Percentiles rank a stretch among this genome's conserved stretches.
phyloP scores from a whole-genome alignment of 2,113 vertebrate species.

The Xiphorhynchus elegans region DNA sequence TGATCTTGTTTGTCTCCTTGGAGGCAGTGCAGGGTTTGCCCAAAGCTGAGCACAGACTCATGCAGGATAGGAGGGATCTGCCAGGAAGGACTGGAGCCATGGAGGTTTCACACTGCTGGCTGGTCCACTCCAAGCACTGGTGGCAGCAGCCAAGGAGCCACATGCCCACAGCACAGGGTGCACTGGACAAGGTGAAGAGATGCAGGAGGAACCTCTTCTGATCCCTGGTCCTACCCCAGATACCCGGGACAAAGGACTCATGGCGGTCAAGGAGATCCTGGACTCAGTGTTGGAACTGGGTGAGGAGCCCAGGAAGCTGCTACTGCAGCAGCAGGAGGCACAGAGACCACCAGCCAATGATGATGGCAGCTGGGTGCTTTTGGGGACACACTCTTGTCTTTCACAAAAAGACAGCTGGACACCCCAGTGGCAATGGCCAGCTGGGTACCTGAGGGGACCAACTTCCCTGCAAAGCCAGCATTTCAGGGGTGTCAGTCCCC shows the following conservation, averaged over 20 bases:
- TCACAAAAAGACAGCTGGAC: background rate
- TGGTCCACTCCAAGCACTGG: background rate
- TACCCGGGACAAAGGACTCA: background rate
- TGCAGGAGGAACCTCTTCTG: background rate
- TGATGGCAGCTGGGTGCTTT: background rate
- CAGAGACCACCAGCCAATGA: background rate
- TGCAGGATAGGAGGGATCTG: background rate
- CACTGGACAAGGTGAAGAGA: rapidly evolving
- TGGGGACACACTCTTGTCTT: background rate
- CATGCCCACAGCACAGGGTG: rapidly evolving
- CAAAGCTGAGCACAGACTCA: background rate
- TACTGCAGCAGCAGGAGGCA: rapidly evolving
- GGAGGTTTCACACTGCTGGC: rapidly evolving
- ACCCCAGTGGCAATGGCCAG: background rate
- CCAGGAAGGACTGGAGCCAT: rapidly evolving
- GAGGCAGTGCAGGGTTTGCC: background rate
- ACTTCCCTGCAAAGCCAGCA: background rate
- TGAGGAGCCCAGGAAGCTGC: background rate
- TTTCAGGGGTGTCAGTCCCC: background rate
- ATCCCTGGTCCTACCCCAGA: background rate
- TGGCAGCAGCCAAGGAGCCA: background rate
- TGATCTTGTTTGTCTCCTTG: background rate
- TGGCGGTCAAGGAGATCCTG: background rate
- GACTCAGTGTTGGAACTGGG: background rate
- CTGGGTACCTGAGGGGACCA: background rate